Conservation (phyloP, 2,797 vertebrate species). For the Amphiprion clarkii region DNA sequence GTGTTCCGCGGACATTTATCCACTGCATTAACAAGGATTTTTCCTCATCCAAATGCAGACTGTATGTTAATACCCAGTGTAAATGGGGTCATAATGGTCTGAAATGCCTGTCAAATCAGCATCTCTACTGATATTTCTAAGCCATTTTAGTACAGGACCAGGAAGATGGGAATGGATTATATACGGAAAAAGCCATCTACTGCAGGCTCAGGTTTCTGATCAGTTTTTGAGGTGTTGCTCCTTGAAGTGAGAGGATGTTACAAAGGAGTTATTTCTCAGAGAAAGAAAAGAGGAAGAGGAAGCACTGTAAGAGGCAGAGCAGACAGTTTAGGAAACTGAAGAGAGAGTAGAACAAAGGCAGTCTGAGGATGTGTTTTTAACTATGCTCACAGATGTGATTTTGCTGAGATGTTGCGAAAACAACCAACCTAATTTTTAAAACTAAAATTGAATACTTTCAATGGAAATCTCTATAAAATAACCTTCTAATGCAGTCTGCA, state of each 20-base stretch:
- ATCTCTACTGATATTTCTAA: neutral
- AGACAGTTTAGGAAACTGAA: neutral
- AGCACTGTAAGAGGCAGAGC: neutral
- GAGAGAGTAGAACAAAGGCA: neutral
- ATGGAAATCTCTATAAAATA: neutral
- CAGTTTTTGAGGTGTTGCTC: neutral
- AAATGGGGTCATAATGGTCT: neutral
- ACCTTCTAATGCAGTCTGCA: neutral
- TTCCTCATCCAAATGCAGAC: neutral
- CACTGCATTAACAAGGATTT: neutral
- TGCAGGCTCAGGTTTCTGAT: neutral
- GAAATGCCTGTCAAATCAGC: neutral
- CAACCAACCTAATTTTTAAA: neutral
- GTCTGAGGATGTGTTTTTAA: neutral
- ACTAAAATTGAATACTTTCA: neutral
- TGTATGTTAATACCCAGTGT: neutral
- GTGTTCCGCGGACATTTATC: neutral
- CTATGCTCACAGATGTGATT: neutral
- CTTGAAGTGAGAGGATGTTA: neutral
- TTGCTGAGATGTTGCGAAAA: conserved; percentile 1
- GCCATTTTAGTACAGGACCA: neutral
- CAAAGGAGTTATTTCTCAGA: neutral
- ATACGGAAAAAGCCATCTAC: neutral
- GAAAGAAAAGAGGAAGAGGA: neutral
- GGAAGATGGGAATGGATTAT: neutral